Evolutionary conservation across 2,888 invertebrate species (phyloP).

Genomic region (Hoplodrina blanda): DNA sequence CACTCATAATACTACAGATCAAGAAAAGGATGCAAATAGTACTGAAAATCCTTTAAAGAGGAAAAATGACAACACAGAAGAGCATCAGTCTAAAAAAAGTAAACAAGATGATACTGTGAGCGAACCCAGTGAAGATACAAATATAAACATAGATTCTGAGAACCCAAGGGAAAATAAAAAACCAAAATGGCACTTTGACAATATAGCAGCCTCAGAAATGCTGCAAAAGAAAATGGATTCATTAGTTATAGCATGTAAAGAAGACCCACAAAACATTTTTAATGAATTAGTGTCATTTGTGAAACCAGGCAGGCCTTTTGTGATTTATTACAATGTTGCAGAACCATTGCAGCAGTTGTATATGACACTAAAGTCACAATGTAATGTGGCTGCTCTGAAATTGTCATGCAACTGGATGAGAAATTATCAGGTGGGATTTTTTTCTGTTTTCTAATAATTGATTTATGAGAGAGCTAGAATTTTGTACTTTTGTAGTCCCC

Average conservation of each 20-base stretch:
- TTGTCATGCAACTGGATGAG: conserved; percentile 97
- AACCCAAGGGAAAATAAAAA: conserved; percentile 81
- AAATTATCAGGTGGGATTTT: conserved; percentile 94
- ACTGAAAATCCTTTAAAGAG: conserved; percentile 74
- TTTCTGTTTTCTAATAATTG: neutral
- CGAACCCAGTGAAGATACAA: conserved; percentile 25
- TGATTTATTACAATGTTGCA: conserved; percentile 94
- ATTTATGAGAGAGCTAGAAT: too few relatives aligned
- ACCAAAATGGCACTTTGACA: conserved; percentile 93
- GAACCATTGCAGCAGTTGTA: conserved; percentile 97
- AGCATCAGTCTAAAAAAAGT: conserved; percentile 74
- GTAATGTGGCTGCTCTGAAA: conserved; percentile 94
- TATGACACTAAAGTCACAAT: conserved; percentile 93
- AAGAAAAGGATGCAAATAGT: conserved; percentile 57
- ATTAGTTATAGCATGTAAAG: conserved; percentile 94
- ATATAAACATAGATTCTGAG: conserved; percentile 32
- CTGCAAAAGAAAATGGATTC: conserved; percentile 93
- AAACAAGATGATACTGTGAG: conserved; percentile 64
- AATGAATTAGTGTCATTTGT: conserved; percentile 94
- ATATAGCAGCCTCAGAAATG: conserved; percentile 92
- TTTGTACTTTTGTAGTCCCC: too few relatives aligned
- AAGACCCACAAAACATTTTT: conserved; percentile 96
- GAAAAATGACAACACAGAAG: conserved; percentile 71
- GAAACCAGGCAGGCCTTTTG: conserved; percentile 95
- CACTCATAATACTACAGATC: conserved; percentile 66